phyloP scores from a whole-genome alignment of 2,113 vertebrate species.

The Antigone vipio region DNA sequence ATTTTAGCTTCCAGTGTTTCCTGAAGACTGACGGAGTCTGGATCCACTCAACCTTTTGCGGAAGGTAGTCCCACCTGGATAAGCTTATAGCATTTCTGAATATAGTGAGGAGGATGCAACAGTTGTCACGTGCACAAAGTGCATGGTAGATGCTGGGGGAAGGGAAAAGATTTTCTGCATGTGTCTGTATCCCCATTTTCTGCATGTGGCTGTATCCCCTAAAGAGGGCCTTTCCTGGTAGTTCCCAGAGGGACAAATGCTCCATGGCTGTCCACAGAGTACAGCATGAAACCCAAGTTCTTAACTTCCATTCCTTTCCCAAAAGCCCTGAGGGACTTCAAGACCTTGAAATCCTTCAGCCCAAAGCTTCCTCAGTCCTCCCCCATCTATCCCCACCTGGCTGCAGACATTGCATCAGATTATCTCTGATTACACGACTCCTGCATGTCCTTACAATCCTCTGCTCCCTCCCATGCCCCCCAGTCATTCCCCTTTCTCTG shows the following conservation, averaged over 20 bases:
- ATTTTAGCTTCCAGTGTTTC: neutral
- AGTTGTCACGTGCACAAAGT: neutral
- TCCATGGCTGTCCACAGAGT: neutral
- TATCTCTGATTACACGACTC: neutral
- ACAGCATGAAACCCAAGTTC: neutral
- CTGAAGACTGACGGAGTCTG: neutral
- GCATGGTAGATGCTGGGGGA: neutral
- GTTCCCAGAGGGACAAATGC: neutral
- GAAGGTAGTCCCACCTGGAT: neutral
- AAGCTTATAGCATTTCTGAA: neutral
- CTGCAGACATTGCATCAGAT: neutral
- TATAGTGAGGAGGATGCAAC: neutral
- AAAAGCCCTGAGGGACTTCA: neutral
- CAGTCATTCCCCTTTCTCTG: neutral
- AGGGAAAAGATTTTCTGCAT: neutral
- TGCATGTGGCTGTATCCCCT: neutral
- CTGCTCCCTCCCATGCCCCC: rapidly evolving
- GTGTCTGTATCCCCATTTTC: neutral
- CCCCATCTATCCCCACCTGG: neutral
- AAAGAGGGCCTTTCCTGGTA: neutral
- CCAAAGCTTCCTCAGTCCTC: neutral
- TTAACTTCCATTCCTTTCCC: neutral
- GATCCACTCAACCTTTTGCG: neutral
- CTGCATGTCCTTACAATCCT: neutral
- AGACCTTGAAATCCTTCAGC: neutral